Evolutionary conservation across 2,888 invertebrate genomes (phyloP).

Genomic region (Tachina grossa): DNA sequence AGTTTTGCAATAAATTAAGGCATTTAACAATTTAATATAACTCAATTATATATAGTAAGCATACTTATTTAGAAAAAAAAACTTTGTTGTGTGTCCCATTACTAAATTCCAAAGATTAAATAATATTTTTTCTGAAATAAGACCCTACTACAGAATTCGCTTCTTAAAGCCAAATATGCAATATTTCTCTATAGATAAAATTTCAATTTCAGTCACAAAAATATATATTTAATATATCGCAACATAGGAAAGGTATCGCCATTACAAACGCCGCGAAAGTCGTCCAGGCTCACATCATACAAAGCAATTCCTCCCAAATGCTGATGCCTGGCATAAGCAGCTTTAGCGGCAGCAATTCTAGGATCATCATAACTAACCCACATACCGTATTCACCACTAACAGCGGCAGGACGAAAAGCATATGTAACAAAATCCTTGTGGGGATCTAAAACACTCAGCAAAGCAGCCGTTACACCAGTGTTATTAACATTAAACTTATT

Average conservation of each 20-base stretch:
- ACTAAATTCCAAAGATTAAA: no score
- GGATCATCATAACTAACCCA: conserved; percentile 94
- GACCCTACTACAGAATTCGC: no score
- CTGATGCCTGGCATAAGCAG: conserved; percentile 88
- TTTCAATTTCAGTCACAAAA: conserved; percentile 10
- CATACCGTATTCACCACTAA: conserved; percentile 87
- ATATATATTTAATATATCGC: conserved; percentile 88
- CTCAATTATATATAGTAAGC: neutral
- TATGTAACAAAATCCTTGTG: conserved; percentile 91
- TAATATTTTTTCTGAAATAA: no score
- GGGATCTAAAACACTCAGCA: conserved; percentile 89
- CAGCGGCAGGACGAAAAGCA: conserved; percentile 88
- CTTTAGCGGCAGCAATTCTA: conserved; percentile 91
- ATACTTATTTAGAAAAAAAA: no score
- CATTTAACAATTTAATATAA: no score
- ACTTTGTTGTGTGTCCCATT: no score
- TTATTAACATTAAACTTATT: conserved; percentile 85
- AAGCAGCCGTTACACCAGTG: conserved; percentile 85
- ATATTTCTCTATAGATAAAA: neutral
- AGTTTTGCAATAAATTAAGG: neutral
- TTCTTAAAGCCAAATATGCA: neutral
- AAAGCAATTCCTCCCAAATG: conserved; percentile 91
- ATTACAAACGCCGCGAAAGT: conserved; percentile 91
- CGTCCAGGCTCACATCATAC: conserved; percentile 90
- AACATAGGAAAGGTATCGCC: conserved; percentile 91